phyloP scores from a whole-genome alignment of 2,888 invertebrate species.

The Drosophila sordidapex region DNA sequence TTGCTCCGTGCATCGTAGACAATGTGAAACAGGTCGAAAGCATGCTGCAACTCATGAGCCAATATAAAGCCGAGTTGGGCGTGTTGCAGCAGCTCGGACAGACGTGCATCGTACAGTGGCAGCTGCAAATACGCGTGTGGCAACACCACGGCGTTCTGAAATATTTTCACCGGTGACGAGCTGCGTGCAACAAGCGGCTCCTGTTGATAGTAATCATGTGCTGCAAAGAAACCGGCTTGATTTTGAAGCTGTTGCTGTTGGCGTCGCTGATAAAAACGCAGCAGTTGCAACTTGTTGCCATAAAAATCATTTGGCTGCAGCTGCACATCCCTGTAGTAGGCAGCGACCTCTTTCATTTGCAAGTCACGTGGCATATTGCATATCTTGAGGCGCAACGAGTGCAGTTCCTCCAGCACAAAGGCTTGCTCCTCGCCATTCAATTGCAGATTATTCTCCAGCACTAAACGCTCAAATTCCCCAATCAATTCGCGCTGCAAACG shows the following conservation, averaged over 20 bases:
- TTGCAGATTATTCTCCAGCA: slow-evolving; percentile 60
- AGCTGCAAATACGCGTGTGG: slow-evolving; percentile 76
- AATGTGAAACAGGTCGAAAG: slow-evolving; percentile 76
- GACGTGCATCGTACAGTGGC: slow-evolving; percentile 63
- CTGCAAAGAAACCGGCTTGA: slow-evolving; percentile 25
- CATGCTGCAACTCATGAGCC: slow-evolving; percentile 78
- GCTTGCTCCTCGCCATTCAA: slow-evolving; percentile 48
- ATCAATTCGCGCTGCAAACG: slow-evolving; percentile 54
- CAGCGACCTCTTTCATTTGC: slow-evolving; percentile 38
- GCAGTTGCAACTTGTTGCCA: slow-evolving; percentile 68
- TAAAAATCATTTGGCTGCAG: slow-evolving; percentile 62
- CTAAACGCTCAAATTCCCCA: slow-evolving; percentile 51
- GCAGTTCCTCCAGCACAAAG: slow-evolving; percentile 66
- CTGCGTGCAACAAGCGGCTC: slow-evolving; percentile 60
- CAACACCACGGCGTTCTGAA: slow-evolving; percentile 73
- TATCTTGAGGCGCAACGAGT: slow-evolving; percentile 67
- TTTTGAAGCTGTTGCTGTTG: slow-evolving; percentile 58
- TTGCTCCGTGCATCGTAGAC: slow-evolving; percentile 70
- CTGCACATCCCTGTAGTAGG: slow-evolving; percentile 52
- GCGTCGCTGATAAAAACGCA: slow-evolving; percentile 51
- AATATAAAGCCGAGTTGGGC: slow-evolving; percentile 75
- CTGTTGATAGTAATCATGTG: slow-evolving; percentile 60
- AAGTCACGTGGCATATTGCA: slow-evolving; percentile 68
- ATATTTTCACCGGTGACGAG: slow-evolving; percentile 78
- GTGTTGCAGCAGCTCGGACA: slow-evolving; percentile 63